Evolutionary conservation across 2,797 vertebrate species (phyloP).

Genomic region (Pipistrellus pygmaeus): DNA sequence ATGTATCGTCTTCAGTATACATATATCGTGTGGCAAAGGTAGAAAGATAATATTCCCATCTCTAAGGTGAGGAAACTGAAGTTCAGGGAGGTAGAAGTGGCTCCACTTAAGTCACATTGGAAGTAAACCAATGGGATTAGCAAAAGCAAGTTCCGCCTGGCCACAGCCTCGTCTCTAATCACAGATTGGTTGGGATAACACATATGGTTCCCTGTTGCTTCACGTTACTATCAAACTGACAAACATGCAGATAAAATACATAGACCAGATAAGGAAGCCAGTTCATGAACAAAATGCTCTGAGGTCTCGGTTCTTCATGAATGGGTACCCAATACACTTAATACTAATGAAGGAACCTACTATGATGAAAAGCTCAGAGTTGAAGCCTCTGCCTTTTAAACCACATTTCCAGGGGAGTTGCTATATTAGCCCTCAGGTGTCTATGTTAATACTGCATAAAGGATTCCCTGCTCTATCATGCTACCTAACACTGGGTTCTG

Average conservation of each 20-base stretch:
- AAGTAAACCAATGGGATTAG: background rate
- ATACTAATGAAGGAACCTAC: background rate
- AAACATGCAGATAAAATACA: background rate
- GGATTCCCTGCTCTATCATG: background rate
- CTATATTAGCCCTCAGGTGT: background rate
- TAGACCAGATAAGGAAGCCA: background rate
- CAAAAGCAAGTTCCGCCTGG: background rate
- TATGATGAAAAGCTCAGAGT: background rate
- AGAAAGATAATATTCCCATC: background rate
- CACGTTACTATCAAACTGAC: background rate
- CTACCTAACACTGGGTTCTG: background rate
- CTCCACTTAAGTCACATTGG: background rate
- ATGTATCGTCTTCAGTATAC: background rate
- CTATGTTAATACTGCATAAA: background rate
- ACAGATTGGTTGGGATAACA: background rate
- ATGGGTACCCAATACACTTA: background rate
- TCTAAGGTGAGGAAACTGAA: background rate
- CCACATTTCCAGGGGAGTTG: background rate
- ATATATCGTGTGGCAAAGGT: background rate
- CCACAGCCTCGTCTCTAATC: background rate
- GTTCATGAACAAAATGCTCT: background rate
- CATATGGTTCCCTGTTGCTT: background rate
- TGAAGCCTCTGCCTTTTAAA: background rate
- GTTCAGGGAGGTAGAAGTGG: background rate
- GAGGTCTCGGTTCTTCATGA: background rate